These are phyloP conservation scores for Meloidogyne floridensis DNA, from an alignment of 1,140 invertebrate genomes.

Conservation along the genomic window DNA sequence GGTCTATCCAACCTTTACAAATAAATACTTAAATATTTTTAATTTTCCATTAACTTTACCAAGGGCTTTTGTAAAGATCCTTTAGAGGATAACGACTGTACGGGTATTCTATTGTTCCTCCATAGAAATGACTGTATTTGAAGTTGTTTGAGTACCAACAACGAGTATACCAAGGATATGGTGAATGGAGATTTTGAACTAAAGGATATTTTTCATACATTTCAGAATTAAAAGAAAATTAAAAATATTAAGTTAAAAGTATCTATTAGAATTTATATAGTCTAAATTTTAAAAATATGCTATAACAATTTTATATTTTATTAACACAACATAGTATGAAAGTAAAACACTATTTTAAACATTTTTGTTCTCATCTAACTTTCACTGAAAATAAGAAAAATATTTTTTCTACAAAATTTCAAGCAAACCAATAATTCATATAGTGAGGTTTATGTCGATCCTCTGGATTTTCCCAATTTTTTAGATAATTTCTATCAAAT, in stretches of 20 bases:
- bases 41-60: constrained; percentile 12
- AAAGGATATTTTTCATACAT: neutral
- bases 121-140: constrained; percentile 30
- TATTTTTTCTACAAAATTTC: neutral
- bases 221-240: neutral
- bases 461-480: constrained; percentile 2
- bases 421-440: neutral
- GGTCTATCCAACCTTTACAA: constrained; percentile 8
- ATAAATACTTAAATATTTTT: neutral
- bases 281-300: too few relatives aligned
- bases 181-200: neutral
- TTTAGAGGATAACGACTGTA: constrained; percentile 24
- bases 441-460: constrained; percentile 18
- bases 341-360: too few relatives aligned
- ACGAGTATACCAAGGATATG: constrained; percentile 18
- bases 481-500: neutral
- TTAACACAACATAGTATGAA: too few relatives aligned
- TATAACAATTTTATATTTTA: too few relatives aligned
- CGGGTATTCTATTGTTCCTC: constrained; percentile 12
- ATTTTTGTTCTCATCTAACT: neutral
- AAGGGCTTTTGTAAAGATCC: constrained; percentile 31
- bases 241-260: neutral
- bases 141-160: constrained; percentile 5
- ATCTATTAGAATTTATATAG: too few relatives aligned
- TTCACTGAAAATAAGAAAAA: neutral